phyloP scores from a whole-genome alignment of 2,113 vertebrate species.

The Sarotherodon lohbergeri region DNA sequence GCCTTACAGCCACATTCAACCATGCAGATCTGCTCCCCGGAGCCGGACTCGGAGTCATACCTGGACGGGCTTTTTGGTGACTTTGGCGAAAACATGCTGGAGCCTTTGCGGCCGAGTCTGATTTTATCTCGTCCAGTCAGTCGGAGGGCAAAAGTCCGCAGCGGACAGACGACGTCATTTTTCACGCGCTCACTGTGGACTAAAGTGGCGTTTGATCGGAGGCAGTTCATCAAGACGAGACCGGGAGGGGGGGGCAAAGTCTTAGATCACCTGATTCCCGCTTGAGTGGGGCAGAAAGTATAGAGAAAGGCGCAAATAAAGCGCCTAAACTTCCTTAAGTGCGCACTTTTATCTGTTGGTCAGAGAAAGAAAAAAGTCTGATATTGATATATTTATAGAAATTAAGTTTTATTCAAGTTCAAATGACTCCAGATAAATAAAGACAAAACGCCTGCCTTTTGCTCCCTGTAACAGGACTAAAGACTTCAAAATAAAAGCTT shows the following conservation, averaged over 20 bases:
- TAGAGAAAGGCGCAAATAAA: background rate
- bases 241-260: background rate
- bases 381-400: background rate
- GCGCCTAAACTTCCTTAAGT: background rate
- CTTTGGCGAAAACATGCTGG: conserved; percentile 46
- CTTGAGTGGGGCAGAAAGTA: too few relatives aligned
- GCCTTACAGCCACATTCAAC: conserved; percentile 10
- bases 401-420: background rate
- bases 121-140: background rate
- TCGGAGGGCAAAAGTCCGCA: conserved; percentile 52
- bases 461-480: background rate
- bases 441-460: background rate
- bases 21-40: conserved; percentile 47
- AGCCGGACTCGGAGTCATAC: background rate
- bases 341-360: background rate
- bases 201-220: background rate
- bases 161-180: background rate
- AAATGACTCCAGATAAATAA: background rate
- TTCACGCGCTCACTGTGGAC: background rate
- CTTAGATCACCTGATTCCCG: background rate
- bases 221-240: background rate
- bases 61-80: background rate
- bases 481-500: background rate
- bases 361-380: background rate
- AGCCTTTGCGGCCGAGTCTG: background rate